Conservation (phyloP, 2,888 invertebrate genomes). For the Rhingia rostrata region DNA sequence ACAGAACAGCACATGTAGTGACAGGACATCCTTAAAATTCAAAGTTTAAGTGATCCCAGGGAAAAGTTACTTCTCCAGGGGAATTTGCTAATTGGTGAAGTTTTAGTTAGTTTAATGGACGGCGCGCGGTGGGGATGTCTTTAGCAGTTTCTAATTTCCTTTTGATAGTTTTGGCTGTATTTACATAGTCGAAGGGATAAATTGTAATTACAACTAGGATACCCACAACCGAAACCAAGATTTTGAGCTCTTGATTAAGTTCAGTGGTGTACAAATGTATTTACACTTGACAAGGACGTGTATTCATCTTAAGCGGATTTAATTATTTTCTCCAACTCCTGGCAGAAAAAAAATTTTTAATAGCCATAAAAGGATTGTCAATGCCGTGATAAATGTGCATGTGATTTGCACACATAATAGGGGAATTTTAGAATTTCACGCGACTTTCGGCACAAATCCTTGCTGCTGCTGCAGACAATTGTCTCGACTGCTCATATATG, state of each 20-base stretch:
- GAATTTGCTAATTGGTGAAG: conserved; percentile 68
- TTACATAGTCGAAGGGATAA: conserved; percentile 4
- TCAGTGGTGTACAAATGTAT: no score
- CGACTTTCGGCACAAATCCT: conserved; percentile 4
- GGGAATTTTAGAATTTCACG: background rate
- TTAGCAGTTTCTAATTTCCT: conserved; percentile 35
- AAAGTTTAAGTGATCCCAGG: conserved; percentile 10
- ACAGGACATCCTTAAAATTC: conserved; percentile 34
- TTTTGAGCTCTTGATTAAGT: conserved; percentile 13
- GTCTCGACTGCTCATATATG: conserved; percentile 14
- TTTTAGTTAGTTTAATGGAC: conserved; percentile 53
- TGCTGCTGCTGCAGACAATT: background rate
- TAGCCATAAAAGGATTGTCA: background rate
- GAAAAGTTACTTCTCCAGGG: conserved; percentile 35
- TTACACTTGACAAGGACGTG: background rate
- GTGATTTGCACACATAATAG: background rate
- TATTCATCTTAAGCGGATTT: background rate
- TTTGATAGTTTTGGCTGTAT: conserved; percentile 7
- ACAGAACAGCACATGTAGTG: conserved; percentile 7
- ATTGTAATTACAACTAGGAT: conserved; percentile 30
- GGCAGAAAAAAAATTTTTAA: background rate
- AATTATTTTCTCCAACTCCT: background rate
- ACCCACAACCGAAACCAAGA: conserved; percentile 21
- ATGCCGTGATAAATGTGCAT: background rate
- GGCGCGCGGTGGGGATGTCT: conserved; percentile 6